Conservation (phyloP, 2,113 vertebrate species). For the Caranx melampygus region DNA sequence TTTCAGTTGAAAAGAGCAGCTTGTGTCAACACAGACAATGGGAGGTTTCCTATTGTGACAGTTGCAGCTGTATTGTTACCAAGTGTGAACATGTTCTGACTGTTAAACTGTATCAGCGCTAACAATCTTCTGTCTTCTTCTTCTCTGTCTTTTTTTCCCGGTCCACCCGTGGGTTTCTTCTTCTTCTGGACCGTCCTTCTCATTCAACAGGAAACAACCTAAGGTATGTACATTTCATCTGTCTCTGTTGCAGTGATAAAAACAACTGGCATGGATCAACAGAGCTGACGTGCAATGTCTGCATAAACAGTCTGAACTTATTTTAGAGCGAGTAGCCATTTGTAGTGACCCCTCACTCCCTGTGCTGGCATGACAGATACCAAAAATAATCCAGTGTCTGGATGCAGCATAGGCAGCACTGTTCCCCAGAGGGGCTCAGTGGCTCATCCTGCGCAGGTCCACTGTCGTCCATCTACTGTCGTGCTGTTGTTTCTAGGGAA, state of each 20-base stretch:
- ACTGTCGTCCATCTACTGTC: conserved; percentile 7
- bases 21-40: conserved; percentile 25
- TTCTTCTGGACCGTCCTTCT: conserved; percentile 26
- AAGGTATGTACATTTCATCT: conserved; percentile 80
- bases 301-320: conserved; percentile 17
- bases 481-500: conserved; percentile 57
- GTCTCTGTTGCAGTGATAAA: conserved; percentile 12
- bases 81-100: conserved; percentile 45
- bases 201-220: conserved; percentile 79
- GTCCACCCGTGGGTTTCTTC: conserved; percentile 25
- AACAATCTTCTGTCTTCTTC: conserved; percentile 46
- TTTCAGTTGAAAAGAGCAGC: conserved; percentile 8
- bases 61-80: conserved; percentile 32
- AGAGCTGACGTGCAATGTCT: background rate
- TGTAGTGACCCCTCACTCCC: conserved; percentile 10
- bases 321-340: conserved; percentile 10
- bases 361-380: conserved; percentile 16
- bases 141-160: conserved; percentile 45
- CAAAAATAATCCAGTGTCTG: conserved; percentile 17
- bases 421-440: conserved; percentile 27
- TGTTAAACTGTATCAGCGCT: conserved; percentile 49
- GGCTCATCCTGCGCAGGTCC: conserved; percentile 35
- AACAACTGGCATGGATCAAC: background rate
- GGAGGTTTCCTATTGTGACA: conserved; percentile 29
- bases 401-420: conserved; percentile 14